Percentiles rank a stretch among this genome's conserved stretches.
These are phyloP conservation scores for Perizoma affinitatum DNA, from an alignment of 2,888 invertebrate genomes.

Conservation along the genomic window DNA sequence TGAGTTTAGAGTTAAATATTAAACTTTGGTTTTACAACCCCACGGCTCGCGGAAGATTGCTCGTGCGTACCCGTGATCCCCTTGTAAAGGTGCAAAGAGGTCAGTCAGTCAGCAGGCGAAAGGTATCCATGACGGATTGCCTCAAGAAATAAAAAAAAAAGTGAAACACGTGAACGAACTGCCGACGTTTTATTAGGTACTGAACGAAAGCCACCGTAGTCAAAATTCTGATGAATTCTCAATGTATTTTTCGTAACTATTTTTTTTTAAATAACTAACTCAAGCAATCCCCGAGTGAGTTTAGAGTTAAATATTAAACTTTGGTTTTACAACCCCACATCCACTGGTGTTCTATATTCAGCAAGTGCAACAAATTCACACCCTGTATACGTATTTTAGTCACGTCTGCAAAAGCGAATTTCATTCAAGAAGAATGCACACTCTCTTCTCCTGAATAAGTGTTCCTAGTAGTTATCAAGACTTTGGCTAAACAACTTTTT, in stretches of 20 bases:
- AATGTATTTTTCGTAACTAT: too few species aligned
- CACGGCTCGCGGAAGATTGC: too few species aligned
- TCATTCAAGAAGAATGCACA: conserved; percentile 43
- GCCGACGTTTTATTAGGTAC: too few species aligned
- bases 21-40: conserved; percentile 7
- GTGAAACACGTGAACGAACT: too few species aligned
- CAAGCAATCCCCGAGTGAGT: background rate
- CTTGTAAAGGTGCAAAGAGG: too few species aligned
- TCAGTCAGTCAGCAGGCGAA: too few species aligned
- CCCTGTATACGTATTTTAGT: conserved; percentile 38
- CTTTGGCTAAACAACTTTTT: background rate
- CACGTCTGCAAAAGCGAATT: conserved; percentile 45
- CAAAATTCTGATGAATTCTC: too few species aligned
- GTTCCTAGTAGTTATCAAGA: conserved; percentile 24
- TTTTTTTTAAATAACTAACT: too few species aligned
- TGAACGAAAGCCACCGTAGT: too few species aligned
- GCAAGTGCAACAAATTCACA: conserved; percentile 13
- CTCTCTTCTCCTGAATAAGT: conserved; percentile 23
- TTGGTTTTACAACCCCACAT: conserved; percentile 7
- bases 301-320: conserved; percentile 13
- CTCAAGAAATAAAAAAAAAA: too few species aligned
- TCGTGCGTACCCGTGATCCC: too few species aligned
- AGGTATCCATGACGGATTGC: too few species aligned
- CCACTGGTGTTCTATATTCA: conserved; percentile 3
- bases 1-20: conserved; percentile 9